phyloP scores from a whole-genome alignment of 2,888 invertebrate species.

The Drosophila sordidula region DNA sequence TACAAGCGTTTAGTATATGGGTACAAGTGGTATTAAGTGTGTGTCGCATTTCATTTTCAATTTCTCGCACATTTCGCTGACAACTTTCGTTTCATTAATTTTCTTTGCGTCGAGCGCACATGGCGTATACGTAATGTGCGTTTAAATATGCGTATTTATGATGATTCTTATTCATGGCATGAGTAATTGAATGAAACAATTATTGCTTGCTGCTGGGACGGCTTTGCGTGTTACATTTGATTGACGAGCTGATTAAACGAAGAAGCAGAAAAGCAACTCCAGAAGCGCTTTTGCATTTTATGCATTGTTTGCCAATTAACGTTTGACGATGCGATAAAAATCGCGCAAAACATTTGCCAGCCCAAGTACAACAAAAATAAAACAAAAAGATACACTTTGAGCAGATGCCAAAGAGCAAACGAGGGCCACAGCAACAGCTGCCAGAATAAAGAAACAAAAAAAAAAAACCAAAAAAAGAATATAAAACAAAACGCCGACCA shows the following conservation, averaged over 20 bases:
- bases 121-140: slow-evolving; percentile 53
- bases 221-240: slow-evolving; percentile 45
- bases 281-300: slow-evolving; percentile 67
- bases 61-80: slow-evolving; percentile 36
- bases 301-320: slow-evolving; percentile 71
- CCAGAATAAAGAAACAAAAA: slow-evolving; percentile 10
- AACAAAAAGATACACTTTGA: slow-evolving; percentile 23
- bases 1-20: background rate
- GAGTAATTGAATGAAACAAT: slow-evolving; percentile 57
- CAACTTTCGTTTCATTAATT: slow-evolving; percentile 52
- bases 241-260: slow-evolving; percentile 58
- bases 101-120: slow-evolving; percentile 15
- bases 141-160: slow-evolving; percentile 29
- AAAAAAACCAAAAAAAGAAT: background rate
- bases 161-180: slow-evolving; percentile 47
- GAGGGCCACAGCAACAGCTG: slow-evolving; percentile 54
- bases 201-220: background rate
- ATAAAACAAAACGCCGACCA: background rate
- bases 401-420: slow-evolving; percentile 47
- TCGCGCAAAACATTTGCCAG: slow-evolving; percentile 58
- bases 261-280: slow-evolving; percentile 15
- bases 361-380: slow-evolving; percentile 30
- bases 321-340: slow-evolving; percentile 62
- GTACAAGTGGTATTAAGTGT: slow-evolving; percentile 14
- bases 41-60: slow-evolving; percentile 54